Base-by-base conservation (phyloP, 2,113 vertebrate species). In the Mus spicilegus region DNA sequence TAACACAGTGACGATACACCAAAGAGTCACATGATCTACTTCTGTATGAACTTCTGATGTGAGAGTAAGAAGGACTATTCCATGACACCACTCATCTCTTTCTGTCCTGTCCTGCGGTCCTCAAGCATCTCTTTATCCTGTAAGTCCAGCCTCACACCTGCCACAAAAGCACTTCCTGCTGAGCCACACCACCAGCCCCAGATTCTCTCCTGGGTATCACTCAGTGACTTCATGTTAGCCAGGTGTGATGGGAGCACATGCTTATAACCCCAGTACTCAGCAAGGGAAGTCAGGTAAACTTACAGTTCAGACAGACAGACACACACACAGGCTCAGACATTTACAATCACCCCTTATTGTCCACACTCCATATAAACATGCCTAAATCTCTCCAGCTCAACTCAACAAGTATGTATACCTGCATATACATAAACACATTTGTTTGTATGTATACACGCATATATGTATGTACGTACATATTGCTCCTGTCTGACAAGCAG, bases 31-130 rank as follows among this genome's bases (percentile, higher is more conserved):
- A 46, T 58, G 7, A 61, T 14, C 54, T 1, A 42, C 1, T 56
- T 54, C 39, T 22, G 1, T 16, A 61, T 0, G 20, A 36, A 30
- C 75, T 58, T 61, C 46, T 1, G 1, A 33, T 0, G 30, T 67
- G 7, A 39, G 87, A n/a, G n/a, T 10, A 28, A 17, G 58, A 16
- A 54, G 24, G 33, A 61, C 10, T 24, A 76, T 16, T 39, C 80
- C 49, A 2, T 0, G 3, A 8, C 11, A 11, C 33, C 3, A 9
- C 58, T 87, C 19, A 8, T n/a, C 3, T 22, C 56, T 86, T 85
- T 54, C 39, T 69, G 67, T 54, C n/a, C 70, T 13, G 39, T 36
- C 1, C 61, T 65, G 28, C 14, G 46, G 75, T 67, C 77, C 70
- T 80, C 24, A 16, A 63, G 56, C 12, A 7, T 30, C 58, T 9